Base-by-base conservation (phyloP, 2,797 vertebrate genomes). In the Tenualosa ilisha region DNA sequence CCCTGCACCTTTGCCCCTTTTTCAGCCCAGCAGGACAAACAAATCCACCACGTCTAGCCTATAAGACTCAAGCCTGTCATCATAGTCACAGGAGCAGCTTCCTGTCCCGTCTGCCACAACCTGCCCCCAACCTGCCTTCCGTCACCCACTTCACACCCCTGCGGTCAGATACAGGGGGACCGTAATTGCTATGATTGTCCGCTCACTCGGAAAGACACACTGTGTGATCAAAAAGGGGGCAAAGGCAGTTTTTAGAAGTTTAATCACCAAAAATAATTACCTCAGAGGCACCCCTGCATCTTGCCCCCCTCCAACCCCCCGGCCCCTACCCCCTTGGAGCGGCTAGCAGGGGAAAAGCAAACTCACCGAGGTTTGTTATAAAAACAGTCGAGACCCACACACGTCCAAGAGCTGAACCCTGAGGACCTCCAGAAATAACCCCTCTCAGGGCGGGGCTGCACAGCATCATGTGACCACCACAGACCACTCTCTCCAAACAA, bases 401-500 rank as follows among this genome's bases (percentile, higher is more conserved):
- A 15, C 37, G 68, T 37, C 31, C 68, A 75, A 20, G 68, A 75
- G 24, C 65, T 72, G 65, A 72, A 72, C 65, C 86, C 68, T 22
- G 63, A 49, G 8, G 17, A 59, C 88, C 82, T 89, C 83, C 87
- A 88, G 50, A 87, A 90, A 89, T 92, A 86, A 89, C 89, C 90
- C 84, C 87, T 91, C 65, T 82, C 79, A 91, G 85, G 75, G 82
- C 87, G 53, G 22, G n/a, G 88, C 86, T 87, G 81, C 85, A 88
- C 87, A 82, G 88, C 59, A 85, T 89, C 75, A 87, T 85, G 87
- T 87, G 86, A 90, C 92, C 88, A 91, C 86, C 54, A 83, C 88
- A 91, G 90, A 91, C 86, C 82, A 22, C 86, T 85, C 82, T 89
- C 81, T 92, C 90, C 88, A 89, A 90, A 94, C 91, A 88, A 53